Base-by-base conservation (phyloP, 2,113 vertebrate species). In the Saccopteryx bilineata region DNA sequence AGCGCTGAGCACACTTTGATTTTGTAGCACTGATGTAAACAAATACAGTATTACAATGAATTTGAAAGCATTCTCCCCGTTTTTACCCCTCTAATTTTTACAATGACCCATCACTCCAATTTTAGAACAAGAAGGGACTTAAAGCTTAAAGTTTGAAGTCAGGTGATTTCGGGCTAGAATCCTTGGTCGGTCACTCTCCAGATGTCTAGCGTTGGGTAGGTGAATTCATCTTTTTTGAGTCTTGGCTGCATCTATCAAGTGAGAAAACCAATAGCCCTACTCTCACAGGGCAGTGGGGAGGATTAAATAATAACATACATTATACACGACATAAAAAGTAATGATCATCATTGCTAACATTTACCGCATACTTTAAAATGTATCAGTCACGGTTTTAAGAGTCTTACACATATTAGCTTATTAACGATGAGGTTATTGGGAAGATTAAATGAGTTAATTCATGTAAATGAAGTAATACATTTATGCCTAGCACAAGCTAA, bases 71-170 rank as follows among this genome's bases (percentile, higher is more conserved):
- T 21, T 66, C 85, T 87, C 58, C 71, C 82, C 56, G 86, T 74
- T 90, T 91, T 90, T 19, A 82, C 15, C n/a, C 63, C 83, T 91
- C 88, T 56, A n/a, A 60, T 90, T 81, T 90, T 93, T 89, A 90
- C 75, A 81, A 78, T 90, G 71, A 91, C 82, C 17, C 31, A 78
- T 75, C 74, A 61, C 17, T 68, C 87, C 24, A 50, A 8, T 79
- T 80, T 78, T 56, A 96, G 89, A 95, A 60, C 46, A 85, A 86
- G 78, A 95, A 90, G 56, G 31, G 39, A 19, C 61, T 66, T 33
- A 89, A 72, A 52, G 56, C 48, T 87, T 72, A 87, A 58, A 83
- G 79, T 87, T 33, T 80, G 18, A 92, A 91, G 52, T 66, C 78
- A 89, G 9, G 31, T 52, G 19, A 89, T 86, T 48, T 60, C 14